A percentile compares a stretch with the other conserved stretches of the same genome.
phyloP scores from a whole-genome alignment of 2,113 vertebrate species.

The Urocolius indicus region DNA sequence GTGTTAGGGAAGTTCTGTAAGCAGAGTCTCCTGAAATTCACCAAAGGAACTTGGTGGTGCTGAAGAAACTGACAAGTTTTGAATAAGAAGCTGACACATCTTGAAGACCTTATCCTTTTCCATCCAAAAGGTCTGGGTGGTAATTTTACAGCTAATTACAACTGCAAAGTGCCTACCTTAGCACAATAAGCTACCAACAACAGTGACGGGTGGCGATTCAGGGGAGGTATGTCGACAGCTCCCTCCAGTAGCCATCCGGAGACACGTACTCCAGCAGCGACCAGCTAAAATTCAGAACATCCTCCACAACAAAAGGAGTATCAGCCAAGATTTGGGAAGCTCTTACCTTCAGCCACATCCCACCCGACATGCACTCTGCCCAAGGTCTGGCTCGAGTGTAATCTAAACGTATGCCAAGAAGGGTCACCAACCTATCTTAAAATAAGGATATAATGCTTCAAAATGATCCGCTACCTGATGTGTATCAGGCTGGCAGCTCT shows the following conservation, averaged over 20 bases:
- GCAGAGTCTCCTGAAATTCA: background rate
- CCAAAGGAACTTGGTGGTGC: background rate
- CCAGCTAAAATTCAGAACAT: background rate
- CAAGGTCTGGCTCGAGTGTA: background rate
- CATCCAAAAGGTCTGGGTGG: background rate
- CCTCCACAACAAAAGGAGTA: background rate
- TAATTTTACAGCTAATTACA: background rate
- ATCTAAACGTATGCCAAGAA: background rate
- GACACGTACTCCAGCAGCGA: background rate
- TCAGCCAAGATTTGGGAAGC: background rate
- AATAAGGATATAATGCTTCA: background rate
- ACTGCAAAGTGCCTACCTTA: background rate
- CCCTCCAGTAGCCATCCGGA: background rate
- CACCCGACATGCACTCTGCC: background rate
- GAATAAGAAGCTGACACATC: background rate
- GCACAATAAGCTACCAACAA: background rate
- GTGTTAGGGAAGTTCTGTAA: background rate
- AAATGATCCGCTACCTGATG: background rate
- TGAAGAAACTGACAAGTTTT: background rate
- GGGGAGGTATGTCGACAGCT: background rate
- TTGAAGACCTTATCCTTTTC: background rate
- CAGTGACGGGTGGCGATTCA: background rate
- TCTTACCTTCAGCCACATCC: background rate
- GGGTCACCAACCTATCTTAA: fast-evolving
- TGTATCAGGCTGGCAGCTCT: background rate